These are phyloP conservation scores for Ceryle rudis DNA, from an alignment of 2,797 vertebrate species.

Conservation along the genomic window DNA sequence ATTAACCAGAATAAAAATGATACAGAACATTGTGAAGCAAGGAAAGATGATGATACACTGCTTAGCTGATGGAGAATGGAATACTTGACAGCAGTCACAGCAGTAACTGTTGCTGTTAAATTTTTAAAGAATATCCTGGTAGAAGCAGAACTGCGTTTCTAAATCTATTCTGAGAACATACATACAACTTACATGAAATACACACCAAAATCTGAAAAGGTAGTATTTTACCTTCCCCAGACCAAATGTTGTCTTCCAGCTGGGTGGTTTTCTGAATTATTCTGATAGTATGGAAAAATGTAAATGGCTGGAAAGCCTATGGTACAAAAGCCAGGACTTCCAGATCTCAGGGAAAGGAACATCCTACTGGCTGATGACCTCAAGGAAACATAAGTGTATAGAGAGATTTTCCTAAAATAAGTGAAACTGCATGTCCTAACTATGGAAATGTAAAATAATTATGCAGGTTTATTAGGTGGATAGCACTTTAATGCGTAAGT, in stretches of 20 bases:
- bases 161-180: not conserved
- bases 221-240: not conserved
- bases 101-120: conserved; percentile 36
- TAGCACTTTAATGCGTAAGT: not conserved
- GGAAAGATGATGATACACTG: conserved; percentile 59
- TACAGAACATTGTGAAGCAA: conserved; percentile 41
- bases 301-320: not conserved
- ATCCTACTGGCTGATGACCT: not conserved
- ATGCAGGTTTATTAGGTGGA: not conserved
- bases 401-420: not conserved
- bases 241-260: not conserved
- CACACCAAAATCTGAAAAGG: not conserved
- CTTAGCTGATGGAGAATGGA: conserved; percentile 64
- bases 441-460: not conserved
- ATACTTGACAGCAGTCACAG: conserved; percentile 55
- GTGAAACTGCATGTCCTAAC: not conserved
- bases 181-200: not conserved
- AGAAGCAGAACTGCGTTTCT: conserved; percentile 40
- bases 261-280: not conserved
- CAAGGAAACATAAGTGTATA: not conserved
- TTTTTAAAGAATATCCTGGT: conserved; percentile 41
- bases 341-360: not conserved
- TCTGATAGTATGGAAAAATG: not conserved
- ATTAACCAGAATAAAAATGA: conserved; percentile 59
- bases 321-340: not conserved